phyloP scores from a whole-genome alignment of 2,113 vertebrate species.

The Lasiurus borealis region DNA sequence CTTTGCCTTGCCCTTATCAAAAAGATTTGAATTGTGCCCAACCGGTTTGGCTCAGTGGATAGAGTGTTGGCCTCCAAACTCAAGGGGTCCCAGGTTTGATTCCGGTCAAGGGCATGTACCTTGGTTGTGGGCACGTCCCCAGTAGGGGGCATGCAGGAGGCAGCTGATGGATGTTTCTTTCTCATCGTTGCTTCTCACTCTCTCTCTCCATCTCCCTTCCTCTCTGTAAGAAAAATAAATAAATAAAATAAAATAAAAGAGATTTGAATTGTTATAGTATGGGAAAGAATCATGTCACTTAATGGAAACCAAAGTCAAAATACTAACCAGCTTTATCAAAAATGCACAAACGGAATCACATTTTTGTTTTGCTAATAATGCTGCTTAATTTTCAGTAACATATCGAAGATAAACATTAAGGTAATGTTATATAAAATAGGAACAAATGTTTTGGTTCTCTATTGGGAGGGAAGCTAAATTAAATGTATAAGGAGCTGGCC shows the following conservation, averaged over 20 bases:
- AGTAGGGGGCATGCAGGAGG: too few species aligned
- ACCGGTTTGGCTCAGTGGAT: too few species aligned
- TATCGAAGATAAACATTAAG: slow-evolving; percentile 5
- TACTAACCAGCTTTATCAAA: slow-evolving; percentile 38
- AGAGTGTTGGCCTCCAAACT: too few species aligned
- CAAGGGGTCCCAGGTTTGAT: too few species aligned
- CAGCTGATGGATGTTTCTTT: too few species aligned
- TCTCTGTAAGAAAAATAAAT: too few species aligned
- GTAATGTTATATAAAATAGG: neutral
- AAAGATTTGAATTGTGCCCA: neutral
- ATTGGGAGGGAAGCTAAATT: neutral
- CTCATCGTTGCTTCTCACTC: too few species aligned
- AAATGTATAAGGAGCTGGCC: neutral
- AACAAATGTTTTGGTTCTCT: neutral
- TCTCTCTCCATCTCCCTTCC: too few species aligned
- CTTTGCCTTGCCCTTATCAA: neutral
- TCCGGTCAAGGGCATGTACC: too few species aligned
- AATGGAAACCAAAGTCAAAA: neutral
- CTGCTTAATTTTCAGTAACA: neutral
- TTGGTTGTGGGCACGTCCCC: too few species aligned
- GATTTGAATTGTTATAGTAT: neutral
- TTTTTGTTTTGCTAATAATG: neutral
- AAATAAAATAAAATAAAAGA: neutral
- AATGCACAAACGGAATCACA: neutral
- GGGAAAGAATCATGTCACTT: too few species aligned